Conservation (phyloP, 2,797 vertebrate species). For the Neoniphon sammara region DNA sequence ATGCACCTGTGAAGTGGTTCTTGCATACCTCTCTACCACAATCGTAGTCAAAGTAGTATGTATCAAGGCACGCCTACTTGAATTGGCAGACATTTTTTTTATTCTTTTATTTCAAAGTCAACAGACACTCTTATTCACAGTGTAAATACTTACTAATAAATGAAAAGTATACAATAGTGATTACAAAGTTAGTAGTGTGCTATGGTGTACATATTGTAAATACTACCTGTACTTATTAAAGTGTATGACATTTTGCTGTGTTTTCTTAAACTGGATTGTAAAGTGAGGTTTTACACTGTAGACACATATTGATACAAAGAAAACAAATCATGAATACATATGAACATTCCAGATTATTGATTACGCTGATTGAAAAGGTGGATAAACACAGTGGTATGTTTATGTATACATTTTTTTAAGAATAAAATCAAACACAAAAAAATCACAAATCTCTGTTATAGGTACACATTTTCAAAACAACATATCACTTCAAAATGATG, state of each 20-base stretch:
- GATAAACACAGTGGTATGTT: neutral
- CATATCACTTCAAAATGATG: neutral
- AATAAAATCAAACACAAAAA: neutral
- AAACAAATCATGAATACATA: conserved; percentile 43
- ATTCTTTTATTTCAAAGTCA: conserved; percentile 55
- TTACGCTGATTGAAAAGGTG: neutral
- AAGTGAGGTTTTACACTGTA: conserved; percentile 62
- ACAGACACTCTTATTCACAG: conserved; percentile 69
- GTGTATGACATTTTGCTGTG: conserved; percentile 80
- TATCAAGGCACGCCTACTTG: conserved; percentile 75
- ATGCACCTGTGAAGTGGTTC: conserved; percentile 70
- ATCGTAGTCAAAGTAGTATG: conserved; percentile 71
- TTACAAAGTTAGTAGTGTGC: conserved; percentile 72
- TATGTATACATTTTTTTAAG: neutral
- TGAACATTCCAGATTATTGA: neutral
- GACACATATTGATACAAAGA: conserved; percentile 24
- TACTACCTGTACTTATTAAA: conserved; percentile 83
- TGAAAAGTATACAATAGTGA: conserved; percentile 74
- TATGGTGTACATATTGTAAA: conserved; percentile 83
- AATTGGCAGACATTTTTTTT: conserved; percentile 47
- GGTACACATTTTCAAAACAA: no score
- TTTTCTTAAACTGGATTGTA: conserved; percentile 76
- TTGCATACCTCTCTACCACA: conserved; percentile 66
- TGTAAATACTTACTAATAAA: conserved; percentile 76
- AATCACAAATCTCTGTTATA: no score